Base-by-base conservation (phyloP, 2,113 vertebrate genomes). In the Mionectes macconnelli region DNA sequence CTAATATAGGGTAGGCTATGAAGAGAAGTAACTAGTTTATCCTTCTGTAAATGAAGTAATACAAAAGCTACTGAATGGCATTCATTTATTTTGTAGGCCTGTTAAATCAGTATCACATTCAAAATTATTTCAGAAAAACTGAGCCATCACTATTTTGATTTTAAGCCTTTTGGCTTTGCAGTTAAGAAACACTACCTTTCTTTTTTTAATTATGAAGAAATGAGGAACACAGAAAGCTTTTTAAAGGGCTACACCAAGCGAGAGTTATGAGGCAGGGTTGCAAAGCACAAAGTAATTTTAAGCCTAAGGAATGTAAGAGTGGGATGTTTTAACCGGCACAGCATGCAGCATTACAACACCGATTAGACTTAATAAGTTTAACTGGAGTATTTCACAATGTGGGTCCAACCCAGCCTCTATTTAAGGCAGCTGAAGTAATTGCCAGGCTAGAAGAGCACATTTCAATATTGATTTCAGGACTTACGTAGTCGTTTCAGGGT, bases 231-330 rank as follows among this genome's bases (percentile, higher is more conserved):
- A 19, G 10, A 73, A 72, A 83, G 14, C 30, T 57, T 27, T 37
- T 83, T 25, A 66, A 70, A 84, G 40, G 16, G 35, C n/a, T 67
- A 40, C 44, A 27, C 39, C 44, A 45, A 83, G 73, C n/a, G 22
- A 85, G 84, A 77, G 15, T 88, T 90, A 28, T 5, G 47, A 91
- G 50, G 59, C 40, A 90, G 35, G 37, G 17, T 30, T 89, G 47
- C 45, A 91, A 93, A 86, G 42, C 68, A 28, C 28, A 20, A 72
- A 69, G 45, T 63, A 17, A n/a, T 90, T 93, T 93, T 44, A 80
- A 79, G 68, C n/a, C 45, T 45, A n/a, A 83, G 55, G 62, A 85
- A 80, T 47, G 87, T 93, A 84, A 91, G 91, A 93, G 89, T 55
- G 78, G 55, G 83, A 67, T 88, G 84, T 93, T 50, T 77, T 24